A percentile compares a stretch with the other conserved stretches of the same genome.
Conservation (phyloP, 2,113 vertebrate species). For the Loxodonta africana region DNA sequence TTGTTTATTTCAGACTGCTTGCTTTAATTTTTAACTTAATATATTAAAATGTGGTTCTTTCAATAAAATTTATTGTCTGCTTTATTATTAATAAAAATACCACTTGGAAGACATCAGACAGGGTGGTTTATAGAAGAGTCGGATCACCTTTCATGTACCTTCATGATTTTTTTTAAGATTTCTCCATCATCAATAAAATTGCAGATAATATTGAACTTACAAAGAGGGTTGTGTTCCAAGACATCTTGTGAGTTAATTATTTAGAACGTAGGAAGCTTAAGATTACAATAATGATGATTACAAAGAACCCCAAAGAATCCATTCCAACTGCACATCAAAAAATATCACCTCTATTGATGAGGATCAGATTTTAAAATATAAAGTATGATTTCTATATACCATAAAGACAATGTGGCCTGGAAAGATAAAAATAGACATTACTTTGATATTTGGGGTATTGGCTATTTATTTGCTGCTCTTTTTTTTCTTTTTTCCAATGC, state of each 20-base stretch:
- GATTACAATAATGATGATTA: neutral
- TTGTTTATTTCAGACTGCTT: neutral
- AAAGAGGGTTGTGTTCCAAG: neutral
- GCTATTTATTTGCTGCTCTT: neutral
- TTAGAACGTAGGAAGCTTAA: neutral
- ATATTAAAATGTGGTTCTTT: neutral
- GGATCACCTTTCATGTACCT: neutral
- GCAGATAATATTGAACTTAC: neutral
- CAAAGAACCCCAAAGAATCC: neutral
- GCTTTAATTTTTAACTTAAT: conserved; percentile 4
- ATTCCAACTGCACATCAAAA: neutral
- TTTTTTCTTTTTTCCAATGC: neutral
- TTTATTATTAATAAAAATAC: conserved; percentile 33
- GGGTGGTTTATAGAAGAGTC: neutral
- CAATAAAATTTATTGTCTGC: neutral
- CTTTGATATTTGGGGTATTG: neutral
- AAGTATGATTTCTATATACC: neutral
- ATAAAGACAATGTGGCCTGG: neutral
- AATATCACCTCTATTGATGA: neutral
- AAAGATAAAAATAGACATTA: neutral
- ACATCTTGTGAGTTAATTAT: neutral
- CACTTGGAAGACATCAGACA: neutral
- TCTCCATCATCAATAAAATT: neutral
- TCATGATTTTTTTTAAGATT: neutral
- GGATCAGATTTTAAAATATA: neutral